Base-by-base conservation (phyloP, 2,113 vertebrate species). In the Psilopogon haemacephalus region DNA sequence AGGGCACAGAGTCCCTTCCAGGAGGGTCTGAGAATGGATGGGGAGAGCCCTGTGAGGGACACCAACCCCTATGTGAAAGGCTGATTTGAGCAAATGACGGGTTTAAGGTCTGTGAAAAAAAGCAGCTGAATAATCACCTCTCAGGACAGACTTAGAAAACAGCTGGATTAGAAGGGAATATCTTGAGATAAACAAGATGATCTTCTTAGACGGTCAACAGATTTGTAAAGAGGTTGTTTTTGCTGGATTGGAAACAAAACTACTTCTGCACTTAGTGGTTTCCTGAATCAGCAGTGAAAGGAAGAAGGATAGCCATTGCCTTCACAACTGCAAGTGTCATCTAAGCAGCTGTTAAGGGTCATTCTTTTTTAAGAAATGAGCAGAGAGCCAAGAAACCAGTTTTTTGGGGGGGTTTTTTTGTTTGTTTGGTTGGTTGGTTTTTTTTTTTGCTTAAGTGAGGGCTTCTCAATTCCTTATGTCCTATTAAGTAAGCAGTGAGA, bases 381-480 rank as follows among this genome's bases (percentile, higher is more conserved):
- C 33, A 84, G 56, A 78, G 42, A 88, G 89, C 72, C 58, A 70
- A 84, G 42, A 64, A 90, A 74, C 3, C n/a, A 23, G n/a, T 38
- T 28, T 55, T 46, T 58, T 13, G 42, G 42, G 6, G 15, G 10
- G 10, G 9, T 1, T 40, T n/a, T 55, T 42, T 59, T 17, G 14
- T 33, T 35, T 35, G n/a, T n/a, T n/a, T n/a, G n/a, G n/a, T n/a
- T n/a, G n/a, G n/a, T n/a, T n/a, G n/a, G n/a, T n/a, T n/a, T 26
- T 1, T 5, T 9, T 20, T 38, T 44, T 52, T 58, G 17, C 38
- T 62, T 58, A 67, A 0, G 0, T 0, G 2, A 35, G 44, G 3
- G 7, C 67, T 80, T 35, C 52, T 91, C 68, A 28, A 18, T 79
- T 70, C 55, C 84, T 74, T 70, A 42, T 24, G 87, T 46, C 48